phyloP scores from a whole-genome alignment of 2,113 vertebrate genomes.

The Cyanoderma ruficeps region DNA sequence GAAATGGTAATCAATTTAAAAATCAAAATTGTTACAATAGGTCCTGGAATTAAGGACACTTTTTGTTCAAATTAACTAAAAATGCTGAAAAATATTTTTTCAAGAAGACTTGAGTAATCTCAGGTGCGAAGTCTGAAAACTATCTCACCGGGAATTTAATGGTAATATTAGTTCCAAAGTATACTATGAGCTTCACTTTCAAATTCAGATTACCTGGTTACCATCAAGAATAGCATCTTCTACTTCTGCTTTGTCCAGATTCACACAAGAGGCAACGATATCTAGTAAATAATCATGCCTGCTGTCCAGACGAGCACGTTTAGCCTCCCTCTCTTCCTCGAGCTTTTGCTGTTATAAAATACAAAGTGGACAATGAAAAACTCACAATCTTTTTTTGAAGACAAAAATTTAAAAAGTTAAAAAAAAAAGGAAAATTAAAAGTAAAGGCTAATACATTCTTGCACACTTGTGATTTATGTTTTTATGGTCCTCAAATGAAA shows the following conservation, averaged over 20 bases:
- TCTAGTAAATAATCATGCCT: slow-evolving; percentile 88
- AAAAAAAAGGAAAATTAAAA: neutral
- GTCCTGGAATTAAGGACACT: neutral
- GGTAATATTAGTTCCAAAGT: neutral
- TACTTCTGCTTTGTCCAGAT: slow-evolving; percentile 84
- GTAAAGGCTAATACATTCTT: neutral
- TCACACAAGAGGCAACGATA: slow-evolving; percentile 83
- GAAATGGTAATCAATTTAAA: neutral
- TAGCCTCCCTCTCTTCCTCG: slow-evolving; percentile 91
- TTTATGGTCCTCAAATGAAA: neutral
- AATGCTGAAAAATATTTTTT: neutral
- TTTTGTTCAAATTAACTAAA: neutral
- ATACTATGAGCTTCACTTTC: neutral
- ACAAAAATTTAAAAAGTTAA: neutral
- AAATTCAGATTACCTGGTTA: slow-evolving; percentile 77
- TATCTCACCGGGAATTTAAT: neutral
- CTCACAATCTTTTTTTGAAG: neutral
- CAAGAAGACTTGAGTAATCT: neutral
- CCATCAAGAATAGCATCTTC: slow-evolving; percentile 92
- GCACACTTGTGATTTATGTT: neutral
- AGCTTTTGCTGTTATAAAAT: slow-evolving; percentile 85
- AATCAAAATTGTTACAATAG: neutral
- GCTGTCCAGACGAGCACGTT: slow-evolving; percentile 84
- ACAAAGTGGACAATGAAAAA: neutral
- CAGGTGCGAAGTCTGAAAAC: neutral